Base-by-base conservation (phyloP, 2,797 vertebrate species). In the Zenarchopterus dispar region DNA sequence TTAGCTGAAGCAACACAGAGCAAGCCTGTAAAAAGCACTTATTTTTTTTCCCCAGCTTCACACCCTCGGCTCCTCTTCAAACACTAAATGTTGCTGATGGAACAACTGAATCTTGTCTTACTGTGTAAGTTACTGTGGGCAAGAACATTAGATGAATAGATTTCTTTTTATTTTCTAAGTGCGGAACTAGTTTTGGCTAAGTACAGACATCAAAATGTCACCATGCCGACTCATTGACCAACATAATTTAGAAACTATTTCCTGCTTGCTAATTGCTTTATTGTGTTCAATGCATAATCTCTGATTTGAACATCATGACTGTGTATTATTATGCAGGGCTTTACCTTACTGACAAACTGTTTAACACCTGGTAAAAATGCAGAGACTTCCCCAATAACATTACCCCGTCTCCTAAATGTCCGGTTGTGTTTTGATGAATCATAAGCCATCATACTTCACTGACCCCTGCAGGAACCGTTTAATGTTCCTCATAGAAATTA, bases 1-100 rank as follows among this genome's bases (percentile, higher is more conserved):
- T 86, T 82, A 87, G 77, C 82, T 49, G 60, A 64, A 71, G 72
- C 57, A 54, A 70, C 72, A 67, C 54, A 6, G 56, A 69, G 72
- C 31, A 19, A 57, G 73, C 36, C 19, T 59, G 65, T 46, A 66
- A 56, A 58, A 59, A 59, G 70, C 8, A 49, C 44, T 39, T 64
- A 21, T 45, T 66, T 62, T 70, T 48, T 48, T 62, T 45, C 2
- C 17, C 3, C 46, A 16, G 45, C 48, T 57, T 77, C 52, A 65
- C 44, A 24, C 56, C n/a, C n/a, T 41, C 24, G 2, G 78, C 53
- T 82, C 71, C 56, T 71, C 64, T 70, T 75, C 73, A 75, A 58
- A 67, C 42, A 13, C 33, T 63, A 59, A 72, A 24, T 54, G 62
- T n/a, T 11, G 41, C 24, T 15, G 51, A 60, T 19, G 43, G 24